Percentiles rank a stretch among this genome's conserved stretches.
phyloP scores from a whole-genome alignment of 2,797 vertebrate species.

The Mallotus villosus region DNA sequence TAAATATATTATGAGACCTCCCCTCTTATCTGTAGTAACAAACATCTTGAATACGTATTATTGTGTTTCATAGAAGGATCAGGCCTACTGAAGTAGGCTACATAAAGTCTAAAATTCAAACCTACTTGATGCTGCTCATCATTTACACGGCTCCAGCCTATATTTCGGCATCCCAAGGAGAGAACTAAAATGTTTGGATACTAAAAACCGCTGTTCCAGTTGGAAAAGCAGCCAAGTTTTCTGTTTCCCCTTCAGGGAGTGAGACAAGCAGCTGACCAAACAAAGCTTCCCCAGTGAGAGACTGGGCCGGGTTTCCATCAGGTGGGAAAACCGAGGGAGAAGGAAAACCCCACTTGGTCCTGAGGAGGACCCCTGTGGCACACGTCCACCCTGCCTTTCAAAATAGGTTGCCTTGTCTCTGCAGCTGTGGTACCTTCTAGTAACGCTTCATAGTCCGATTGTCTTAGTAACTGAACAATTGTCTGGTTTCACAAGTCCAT shows the following conservation, averaged over 20 bases:
- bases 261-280: conserved; percentile 65
- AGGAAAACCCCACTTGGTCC: conserved; percentile 23
- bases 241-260: conserved; percentile 38
- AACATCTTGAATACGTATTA: neutral
- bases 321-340: conserved; percentile 51
- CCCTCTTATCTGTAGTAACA: neutral
- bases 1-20: neutral
- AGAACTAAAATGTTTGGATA: conserved; percentile 36
- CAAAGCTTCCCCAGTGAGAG: conserved; percentile 42
- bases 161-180: conserved; percentile 17
- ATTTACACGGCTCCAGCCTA: conserved; percentile 12
- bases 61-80: neutral
- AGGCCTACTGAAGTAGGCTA: conserved; percentile 2
- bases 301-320: conserved; percentile 41
- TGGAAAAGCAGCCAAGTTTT: conserved; percentile 25
- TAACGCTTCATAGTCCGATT: neutral
- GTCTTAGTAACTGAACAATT: neutral
- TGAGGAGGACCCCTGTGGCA: conserved; percentile 13
- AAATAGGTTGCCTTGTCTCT: neutral
- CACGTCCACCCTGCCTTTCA: conserved; percentile 12
- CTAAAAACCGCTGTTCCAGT: conserved; percentile 15
- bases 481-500: conserved; percentile 1
- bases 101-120: neutral
- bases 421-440: neutral
- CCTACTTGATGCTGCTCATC: neutral